Conservation (phyloP, 2,888 invertebrate species). For the Chloroclystis v-ata region DNA sequence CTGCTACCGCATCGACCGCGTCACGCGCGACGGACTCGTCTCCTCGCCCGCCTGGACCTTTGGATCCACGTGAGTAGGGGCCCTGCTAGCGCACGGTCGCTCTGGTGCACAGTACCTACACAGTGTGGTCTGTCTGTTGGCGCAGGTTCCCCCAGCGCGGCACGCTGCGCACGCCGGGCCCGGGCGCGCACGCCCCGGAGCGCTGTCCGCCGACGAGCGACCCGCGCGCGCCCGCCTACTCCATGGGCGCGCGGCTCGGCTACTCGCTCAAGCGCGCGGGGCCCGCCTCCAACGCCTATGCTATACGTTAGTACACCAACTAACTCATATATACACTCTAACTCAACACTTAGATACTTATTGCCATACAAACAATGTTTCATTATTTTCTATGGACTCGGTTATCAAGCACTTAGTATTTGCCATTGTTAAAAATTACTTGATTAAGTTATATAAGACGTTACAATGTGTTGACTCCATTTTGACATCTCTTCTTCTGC, state of each 20-base stretch:
- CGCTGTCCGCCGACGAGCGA: constrained; percentile 73
- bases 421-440: too few species aligned
- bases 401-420: too few species aligned
- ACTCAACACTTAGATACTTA: too few species aligned
- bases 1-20: constrained; percentile 61
- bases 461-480: too few species aligned
- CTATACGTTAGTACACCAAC: constrained; percentile 34
- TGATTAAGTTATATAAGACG: too few species aligned
- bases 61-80: constrained; percentile 42
- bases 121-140: not conserved
- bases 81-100: not conserved
- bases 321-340: not conserved
- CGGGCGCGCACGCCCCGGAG: constrained; percentile 81
- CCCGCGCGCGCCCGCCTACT: constrained; percentile 77
- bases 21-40: constrained; percentile 58
- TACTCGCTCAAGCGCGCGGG: constrained; percentile 60
- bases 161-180: constrained; percentile 74
- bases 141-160: constrained; percentile 43
- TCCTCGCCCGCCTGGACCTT: constrained; percentile 77
- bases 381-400: too few species aligned
- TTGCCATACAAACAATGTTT: too few species aligned
- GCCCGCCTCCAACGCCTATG: constrained; percentile 82
- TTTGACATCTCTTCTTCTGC: too few species aligned
- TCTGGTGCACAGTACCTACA: not conserved
- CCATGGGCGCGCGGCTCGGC: constrained; percentile 71